Percentiles rank a stretch among this genome's conserved stretches.
These are phyloP conservation scores for Campoplex capitator DNA, from an alignment of 2,888 invertebrate species.

Conservation along the genomic window DNA sequence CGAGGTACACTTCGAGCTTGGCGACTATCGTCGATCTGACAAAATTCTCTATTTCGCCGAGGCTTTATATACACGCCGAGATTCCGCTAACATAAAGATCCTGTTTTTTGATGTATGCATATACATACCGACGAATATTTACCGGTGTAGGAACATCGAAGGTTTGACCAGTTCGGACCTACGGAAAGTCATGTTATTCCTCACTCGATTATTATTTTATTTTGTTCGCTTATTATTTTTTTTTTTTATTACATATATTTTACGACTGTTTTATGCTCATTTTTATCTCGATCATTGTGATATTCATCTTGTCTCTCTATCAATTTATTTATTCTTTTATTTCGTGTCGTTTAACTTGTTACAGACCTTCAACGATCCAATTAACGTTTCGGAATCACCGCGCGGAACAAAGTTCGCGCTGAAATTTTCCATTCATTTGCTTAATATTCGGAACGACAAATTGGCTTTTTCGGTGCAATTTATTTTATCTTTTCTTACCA, in stretches of 20 bases:
- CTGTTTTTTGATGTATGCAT: conserved; percentile 38
- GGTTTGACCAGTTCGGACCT: conserved; percentile 27
- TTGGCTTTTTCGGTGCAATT: background rate
- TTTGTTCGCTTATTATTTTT: conserved; percentile 35
- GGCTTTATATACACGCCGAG: conserved; percentile 57
- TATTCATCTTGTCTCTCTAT: background rate
- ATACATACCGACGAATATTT: conserved; percentile 2
- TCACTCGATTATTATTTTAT: background rate
- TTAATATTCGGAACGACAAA: background rate
- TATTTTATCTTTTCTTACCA: background rate
- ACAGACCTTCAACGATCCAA: background rate
- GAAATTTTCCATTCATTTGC: background rate
- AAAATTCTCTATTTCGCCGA: conserved; percentile 50
- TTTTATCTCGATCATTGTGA: background rate
- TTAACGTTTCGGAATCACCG: background rate
- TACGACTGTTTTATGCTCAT: background rate
- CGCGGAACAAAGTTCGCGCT: background rate
- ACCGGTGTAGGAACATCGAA: conserved; percentile 12
- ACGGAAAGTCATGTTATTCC: conserved; percentile 29
- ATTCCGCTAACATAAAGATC: conserved; percentile 42
- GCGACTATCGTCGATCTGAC: conserved; percentile 45
- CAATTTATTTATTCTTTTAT: background rate
- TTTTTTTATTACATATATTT: background rate
- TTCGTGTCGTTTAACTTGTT: background rate
- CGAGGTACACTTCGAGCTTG: conserved; percentile 28